Conservation (phyloP, 2,888 invertebrate species). For the Stegana nigrithorax region DNA sequence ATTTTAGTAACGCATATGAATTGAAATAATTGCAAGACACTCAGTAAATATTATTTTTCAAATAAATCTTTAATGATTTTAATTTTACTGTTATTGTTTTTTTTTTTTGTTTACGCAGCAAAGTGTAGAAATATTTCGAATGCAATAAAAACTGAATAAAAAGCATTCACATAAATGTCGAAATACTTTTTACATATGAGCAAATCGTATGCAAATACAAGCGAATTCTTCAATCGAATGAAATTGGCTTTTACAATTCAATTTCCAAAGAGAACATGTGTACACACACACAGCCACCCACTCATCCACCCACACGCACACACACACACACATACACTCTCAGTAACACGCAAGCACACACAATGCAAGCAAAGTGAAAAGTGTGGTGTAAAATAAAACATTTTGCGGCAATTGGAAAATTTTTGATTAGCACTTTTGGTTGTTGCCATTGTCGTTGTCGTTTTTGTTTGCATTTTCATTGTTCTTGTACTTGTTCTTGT, state of each 20-base stretch:
- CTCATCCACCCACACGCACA: too few relatives aligned
- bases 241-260: conserved; percentile 39
- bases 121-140: conserved; percentile 41
- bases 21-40: background rate
- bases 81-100: too few relatives aligned
- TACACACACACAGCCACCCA: background rate
- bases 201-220: conserved; percentile 21
- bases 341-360: background rate
- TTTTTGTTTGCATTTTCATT: background rate
- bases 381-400: conserved; percentile 25
- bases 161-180: conserved; percentile 10
- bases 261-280: conserved; percentile 26
- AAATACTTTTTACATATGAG: too few relatives aligned
- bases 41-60: background rate
- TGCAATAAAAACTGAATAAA: conserved; percentile 30
- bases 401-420: conserved; percentile 18
- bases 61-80: background rate
- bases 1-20: background rate
- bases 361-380: conserved; percentile 38
- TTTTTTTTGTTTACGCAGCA: conserved; percentile 5
- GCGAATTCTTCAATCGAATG: conserved; percentile 44
- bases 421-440: conserved; percentile 27
- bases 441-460: background rate
- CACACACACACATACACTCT: background rate
- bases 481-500: background rate